Percentiles rank a stretch among this genome's conserved stretches.
These are phyloP conservation scores for Drosophila asahinai DNA, from an alignment of 1,140 invertebrate genomes.

Conservation along the genomic window DNA sequence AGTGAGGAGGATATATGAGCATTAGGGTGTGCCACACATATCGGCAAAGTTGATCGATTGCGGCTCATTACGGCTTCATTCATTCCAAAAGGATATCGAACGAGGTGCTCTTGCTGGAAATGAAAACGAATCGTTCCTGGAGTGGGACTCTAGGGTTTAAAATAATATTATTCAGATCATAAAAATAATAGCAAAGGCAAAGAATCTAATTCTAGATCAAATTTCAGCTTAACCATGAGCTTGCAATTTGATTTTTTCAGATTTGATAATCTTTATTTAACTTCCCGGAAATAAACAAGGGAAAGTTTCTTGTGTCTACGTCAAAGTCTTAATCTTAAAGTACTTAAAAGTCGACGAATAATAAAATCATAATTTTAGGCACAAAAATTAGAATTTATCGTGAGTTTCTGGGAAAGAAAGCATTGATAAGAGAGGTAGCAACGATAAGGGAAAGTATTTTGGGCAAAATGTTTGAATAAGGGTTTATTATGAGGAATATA, in stretches of 20 bases:
- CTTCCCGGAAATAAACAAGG: conserved; percentile 1
- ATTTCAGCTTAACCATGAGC: conserved; percentile 1
- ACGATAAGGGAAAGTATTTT: conserved; percentile 8
- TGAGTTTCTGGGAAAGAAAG: conserved; percentile 9
- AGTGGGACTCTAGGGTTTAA: too few relatives aligned
- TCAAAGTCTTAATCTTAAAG: background rate
- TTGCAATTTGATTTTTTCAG: background rate
- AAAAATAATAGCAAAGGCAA: too few relatives aligned
- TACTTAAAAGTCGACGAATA: background rate
- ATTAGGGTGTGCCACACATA: conserved; percentile 67
- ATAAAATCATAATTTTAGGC: background rate
- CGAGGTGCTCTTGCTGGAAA: background rate
- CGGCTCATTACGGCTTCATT: conserved; percentile 48
- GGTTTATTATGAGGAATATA: too few relatives aligned
- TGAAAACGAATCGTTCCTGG: background rate
- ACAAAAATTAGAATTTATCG: background rate
- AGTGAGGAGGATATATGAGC: conserved; percentile 39
- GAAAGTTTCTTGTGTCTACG: conserved; percentile 1
- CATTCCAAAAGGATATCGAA: conserved; percentile 23
- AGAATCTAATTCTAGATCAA: conserved; percentile 1
- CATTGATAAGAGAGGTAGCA: conserved; percentile 6
- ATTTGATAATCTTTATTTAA: conserved; percentile 3
- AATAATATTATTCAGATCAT: too few relatives aligned
- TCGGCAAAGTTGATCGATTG: conserved; percentile 63
- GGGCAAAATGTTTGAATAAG: background rate